These are phyloP conservation scores for Frankliniella intonsa DNA, from an alignment of 2,888 invertebrate species.

Conservation along the genomic window DNA sequence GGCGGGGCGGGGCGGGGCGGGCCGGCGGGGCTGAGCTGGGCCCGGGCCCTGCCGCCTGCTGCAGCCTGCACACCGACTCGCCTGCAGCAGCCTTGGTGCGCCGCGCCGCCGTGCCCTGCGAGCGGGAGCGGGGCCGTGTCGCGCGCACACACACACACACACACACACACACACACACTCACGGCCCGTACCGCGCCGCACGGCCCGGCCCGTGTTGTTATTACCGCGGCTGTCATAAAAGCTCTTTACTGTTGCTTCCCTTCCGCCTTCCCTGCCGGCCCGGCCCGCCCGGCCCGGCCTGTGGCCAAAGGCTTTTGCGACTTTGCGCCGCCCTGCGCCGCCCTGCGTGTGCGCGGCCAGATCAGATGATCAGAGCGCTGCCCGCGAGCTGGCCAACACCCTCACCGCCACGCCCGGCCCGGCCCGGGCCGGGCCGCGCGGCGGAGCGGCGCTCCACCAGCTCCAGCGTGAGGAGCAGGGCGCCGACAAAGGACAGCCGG, in stretches of 20 bases:
- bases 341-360: no score
- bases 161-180: no score
- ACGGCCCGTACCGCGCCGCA: neutral
- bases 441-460: neutral
- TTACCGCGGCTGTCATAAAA: conserved; percentile 9
- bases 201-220: neutral
- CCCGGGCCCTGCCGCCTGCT: neutral
- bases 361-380: no score
- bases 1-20: no score
- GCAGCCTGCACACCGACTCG: neutral
- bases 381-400: no score
- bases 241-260: conserved; percentile 2
- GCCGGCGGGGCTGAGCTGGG: neutral
- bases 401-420: no score
- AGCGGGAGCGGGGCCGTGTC: neutral
- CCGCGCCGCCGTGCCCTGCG: neutral
- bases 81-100: neutral
- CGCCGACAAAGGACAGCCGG: neutral
- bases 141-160: no score
- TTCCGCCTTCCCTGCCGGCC: no score
- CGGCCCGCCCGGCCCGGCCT: no score
- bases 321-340: no score
- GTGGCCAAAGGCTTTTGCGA: no score
- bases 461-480: neutral
- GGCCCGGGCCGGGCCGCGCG: neutral